Evolutionary conservation across 2,888 invertebrate genomes (phyloP), one percentile per base, ranked within the genome.

Genomic region (Ypsolopha scabrella): DNA sequence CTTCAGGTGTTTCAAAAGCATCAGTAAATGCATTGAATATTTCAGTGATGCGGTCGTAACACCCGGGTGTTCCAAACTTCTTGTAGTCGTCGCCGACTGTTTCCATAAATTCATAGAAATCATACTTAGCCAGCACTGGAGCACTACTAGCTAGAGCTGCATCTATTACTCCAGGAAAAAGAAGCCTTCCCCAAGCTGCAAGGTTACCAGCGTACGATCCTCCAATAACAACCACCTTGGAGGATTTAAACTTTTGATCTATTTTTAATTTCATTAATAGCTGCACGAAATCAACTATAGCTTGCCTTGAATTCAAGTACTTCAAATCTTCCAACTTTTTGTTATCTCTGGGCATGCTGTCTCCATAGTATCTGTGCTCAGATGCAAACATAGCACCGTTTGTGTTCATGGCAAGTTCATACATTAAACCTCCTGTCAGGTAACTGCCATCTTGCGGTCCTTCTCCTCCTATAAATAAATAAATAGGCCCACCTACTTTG

Each of bases 71-170:
- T 0, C 81, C 82, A 41, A 75, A 67, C 51, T 73, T 48, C 37
- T 48, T 48, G 11, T 38, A 37, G 10, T 50, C 45, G 9, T 51
- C 38, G 9, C 35, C 44, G n/a, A 51, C 51, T 7, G 41, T 43
- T 51, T 53, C 51, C 33, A 53, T 24, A 24, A 48, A 53, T 36
- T 54, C 56, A 14, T 41, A 47, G 24, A 56, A 55, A n/a, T 55
- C 50, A 8, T 24, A 44, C 38, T 59, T 57, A 3, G 58, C 58
- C 8, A 57, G 35, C 1, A 58, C 43, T 6, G 87, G 87, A 46
- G 75, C 87, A 58, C 87, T 86, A 53, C 83, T 80, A 4, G 87
- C 77, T 41, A 80, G 59, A 0, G 82, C 83, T 6, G 79, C 83
- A 61, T 80, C 59, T 13, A 87, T 70, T 0, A 83, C 60, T 55